Evolutionary conservation across 1,140 invertebrate genomes (phyloP).

Genomic region (Bombus consobrinus): DNA sequence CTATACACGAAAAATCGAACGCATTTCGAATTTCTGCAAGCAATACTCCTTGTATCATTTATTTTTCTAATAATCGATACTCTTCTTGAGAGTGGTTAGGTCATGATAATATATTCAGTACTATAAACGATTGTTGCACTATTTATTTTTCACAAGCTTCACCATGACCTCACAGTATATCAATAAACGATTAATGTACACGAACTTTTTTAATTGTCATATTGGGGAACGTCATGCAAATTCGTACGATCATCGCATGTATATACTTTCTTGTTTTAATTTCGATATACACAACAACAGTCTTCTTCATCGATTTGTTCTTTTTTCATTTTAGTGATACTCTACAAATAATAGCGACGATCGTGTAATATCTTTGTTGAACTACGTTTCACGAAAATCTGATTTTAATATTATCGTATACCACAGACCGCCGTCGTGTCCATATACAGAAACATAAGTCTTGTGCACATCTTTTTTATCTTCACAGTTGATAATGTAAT

Average conservation of each 20-base stretch:
- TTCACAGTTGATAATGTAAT: slow-evolving; percentile 31
- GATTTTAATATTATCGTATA: slow-evolving; percentile 52
- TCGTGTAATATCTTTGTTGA: slow-evolving; percentile 43
- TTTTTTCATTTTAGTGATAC: neutral
- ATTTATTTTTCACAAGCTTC: slow-evolving; percentile 58
- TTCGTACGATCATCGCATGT: slow-evolving; percentile 43
- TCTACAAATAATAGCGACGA: slow-evolving; percentile 46
- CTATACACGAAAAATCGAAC: slow-evolving; percentile 44
- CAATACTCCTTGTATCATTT: slow-evolving; percentile 48
- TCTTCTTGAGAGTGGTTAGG: slow-evolving; percentile 51
- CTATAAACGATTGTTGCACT: slow-evolving; percentile 67
- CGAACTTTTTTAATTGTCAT: slow-evolving; percentile 53
- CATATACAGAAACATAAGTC: slow-evolving; percentile 46
- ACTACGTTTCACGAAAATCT: slow-evolving; percentile 38
- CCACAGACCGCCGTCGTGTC: slow-evolving; percentile 47
- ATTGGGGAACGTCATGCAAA: slow-evolving; percentile 56
- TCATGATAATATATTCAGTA: slow-evolving; percentile 62
- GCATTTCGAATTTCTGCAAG: slow-evolving; percentile 50
- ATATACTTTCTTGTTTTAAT: slow-evolving; percentile 31
- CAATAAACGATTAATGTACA: slow-evolving; percentile 67
- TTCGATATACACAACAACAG: slow-evolving; percentile 51
- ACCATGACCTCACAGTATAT: slow-evolving; percentile 61
- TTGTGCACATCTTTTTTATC: slow-evolving; percentile 40
- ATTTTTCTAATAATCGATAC: slow-evolving; percentile 61
- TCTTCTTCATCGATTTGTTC: slow-evolving; percentile 34